Conservation (phyloP, 2,888 invertebrate genomes). For the Aphrophora alni region DNA sequence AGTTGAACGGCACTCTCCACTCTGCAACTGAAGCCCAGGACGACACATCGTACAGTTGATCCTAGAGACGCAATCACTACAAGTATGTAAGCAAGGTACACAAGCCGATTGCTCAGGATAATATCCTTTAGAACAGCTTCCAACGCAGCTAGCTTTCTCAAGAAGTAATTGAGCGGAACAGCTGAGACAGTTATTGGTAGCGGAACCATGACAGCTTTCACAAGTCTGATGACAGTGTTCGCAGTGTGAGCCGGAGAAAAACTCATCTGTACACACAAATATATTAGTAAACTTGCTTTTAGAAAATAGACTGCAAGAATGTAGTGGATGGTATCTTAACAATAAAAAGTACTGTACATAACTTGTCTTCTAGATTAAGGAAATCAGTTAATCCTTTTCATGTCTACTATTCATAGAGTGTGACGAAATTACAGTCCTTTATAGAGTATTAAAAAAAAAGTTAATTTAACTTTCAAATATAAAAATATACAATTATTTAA, state of each 20-base stretch:
- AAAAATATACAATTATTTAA: no score
- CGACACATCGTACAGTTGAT: constrained; percentile 82
- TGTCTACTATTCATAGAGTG: no score
- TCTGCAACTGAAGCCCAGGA: constrained; percentile 78
- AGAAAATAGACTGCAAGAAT: no score
- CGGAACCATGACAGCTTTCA: constrained; percentile 80
- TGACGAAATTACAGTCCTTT: no score
- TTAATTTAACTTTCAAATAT: no score
- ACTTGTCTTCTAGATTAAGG: neutral
- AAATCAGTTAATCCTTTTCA: no score
- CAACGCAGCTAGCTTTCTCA: constrained; percentile 75
- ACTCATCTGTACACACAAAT: constrained; percentile 66
- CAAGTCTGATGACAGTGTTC: constrained; percentile 79
- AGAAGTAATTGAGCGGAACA: constrained; percentile 73
- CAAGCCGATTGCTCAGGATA: constrained; percentile 62
- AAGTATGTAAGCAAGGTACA: constrained; percentile 80
- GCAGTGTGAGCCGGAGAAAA: constrained; percentile 74
- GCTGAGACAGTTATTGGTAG: constrained; percentile 75
- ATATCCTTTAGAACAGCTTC: constrained; percentile 76
- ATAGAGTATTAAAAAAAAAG: no score
- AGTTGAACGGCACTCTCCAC: constrained; percentile 80
- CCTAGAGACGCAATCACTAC: constrained; percentile 76
- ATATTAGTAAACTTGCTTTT: no score
- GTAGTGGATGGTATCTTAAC: no score
- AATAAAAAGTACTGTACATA: neutral